These are phyloP conservation scores for Acromyrmex heyeri DNA, from an alignment of 1,140 invertebrate genomes.

Conservation along the genomic window DNA sequence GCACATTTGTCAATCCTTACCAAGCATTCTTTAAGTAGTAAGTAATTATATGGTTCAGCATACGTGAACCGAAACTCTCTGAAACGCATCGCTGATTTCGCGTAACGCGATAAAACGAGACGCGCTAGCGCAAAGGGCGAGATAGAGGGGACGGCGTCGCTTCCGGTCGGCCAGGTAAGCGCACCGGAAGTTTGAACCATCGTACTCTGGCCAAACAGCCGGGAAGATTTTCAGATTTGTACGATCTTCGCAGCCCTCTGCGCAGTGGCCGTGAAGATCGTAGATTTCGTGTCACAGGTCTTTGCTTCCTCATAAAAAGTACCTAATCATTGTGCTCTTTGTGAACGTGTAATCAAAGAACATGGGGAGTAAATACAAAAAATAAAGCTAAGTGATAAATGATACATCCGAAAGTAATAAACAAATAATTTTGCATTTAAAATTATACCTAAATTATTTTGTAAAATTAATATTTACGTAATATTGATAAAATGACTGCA, in stretches of 20 bases:
- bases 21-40: constrained; percentile 7
- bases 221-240: constrained; percentile 75
- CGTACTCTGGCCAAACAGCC: constrained; percentile 66
- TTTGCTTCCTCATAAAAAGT: constrained; percentile 26
- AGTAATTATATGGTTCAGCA: constrained; percentile 38
- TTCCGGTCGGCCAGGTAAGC: constrained; percentile 77
- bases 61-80: constrained; percentile 48
- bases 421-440: neutral
- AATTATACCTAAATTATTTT: too few species aligned
- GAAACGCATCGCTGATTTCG: constrained; percentile 50
- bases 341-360: neutral
- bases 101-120: constrained; percentile 39
- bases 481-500: too few species aligned
- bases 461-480: neutral
- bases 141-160: constrained; percentile 32
- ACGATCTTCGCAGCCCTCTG: constrained; percentile 63
- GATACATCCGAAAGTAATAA: neutral
- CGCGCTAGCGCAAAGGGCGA: constrained; percentile 47
- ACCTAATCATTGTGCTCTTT: constrained; percentile 1
- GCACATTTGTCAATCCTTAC: neutral
- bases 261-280: constrained; percentile 77
- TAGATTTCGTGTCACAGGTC: constrained; percentile 69
- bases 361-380: neutral
- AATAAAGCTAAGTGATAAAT: neutral
- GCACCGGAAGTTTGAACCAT: constrained; percentile 74